phyloP scores from a whole-genome alignment of 37 sponge, comb jelly and placozoan genomes.

The Diacarnus erythraeanus region DNA sequence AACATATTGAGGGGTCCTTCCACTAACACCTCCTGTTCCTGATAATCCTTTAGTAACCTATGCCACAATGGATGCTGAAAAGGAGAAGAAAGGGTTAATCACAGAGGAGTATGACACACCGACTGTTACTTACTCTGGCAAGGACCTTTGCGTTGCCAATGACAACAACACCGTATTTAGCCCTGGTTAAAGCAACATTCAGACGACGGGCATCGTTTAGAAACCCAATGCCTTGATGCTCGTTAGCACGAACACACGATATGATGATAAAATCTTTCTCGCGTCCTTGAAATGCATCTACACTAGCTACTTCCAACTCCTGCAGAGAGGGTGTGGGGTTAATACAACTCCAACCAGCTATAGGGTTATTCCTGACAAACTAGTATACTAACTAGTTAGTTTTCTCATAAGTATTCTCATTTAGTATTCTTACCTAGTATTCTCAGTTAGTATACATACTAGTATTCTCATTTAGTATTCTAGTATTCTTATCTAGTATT shows the following conservation, averaged over 20 bases:
- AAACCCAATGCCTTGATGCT: slow-evolving; percentile 97
- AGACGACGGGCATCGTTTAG: slow-evolving; percentile 95
- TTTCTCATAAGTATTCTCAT: not conserved
- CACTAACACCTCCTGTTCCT: slow-evolving; percentile 77
- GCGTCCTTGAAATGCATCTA: slow-evolving; percentile 97
- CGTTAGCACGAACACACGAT: slow-evolving; percentile 92
- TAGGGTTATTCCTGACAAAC: too few relatives aligned
- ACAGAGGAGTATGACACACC: not conserved
- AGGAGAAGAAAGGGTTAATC: not conserved
- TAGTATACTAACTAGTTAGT: too few relatives aligned
- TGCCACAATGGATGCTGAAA: slow-evolving; percentile 86
- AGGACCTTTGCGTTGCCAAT: slow-evolving; percentile 95
- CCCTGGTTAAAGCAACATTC: slow-evolving; percentile 95
- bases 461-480: not conserved
- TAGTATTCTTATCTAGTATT: not conserved
- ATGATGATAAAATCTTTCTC: slow-evolving; percentile 98
- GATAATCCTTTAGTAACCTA: slow-evolving; percentile 81
- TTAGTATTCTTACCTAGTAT: not conserved
- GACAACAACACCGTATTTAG: slow-evolving; percentile 90
- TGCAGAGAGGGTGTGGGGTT: too few relatives aligned
- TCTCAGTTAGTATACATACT: too few relatives aligned
- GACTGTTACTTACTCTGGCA: slow-evolving; percentile 50
- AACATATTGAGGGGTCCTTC: slow-evolving; percentile 91
- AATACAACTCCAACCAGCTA: too few relatives aligned
- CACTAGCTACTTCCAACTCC: slow-evolving; percentile 96